Evolutionary conservation across 2,797 vertebrate species (phyloP).

Genomic region (Pipistrellus pipistrellus): DNA sequence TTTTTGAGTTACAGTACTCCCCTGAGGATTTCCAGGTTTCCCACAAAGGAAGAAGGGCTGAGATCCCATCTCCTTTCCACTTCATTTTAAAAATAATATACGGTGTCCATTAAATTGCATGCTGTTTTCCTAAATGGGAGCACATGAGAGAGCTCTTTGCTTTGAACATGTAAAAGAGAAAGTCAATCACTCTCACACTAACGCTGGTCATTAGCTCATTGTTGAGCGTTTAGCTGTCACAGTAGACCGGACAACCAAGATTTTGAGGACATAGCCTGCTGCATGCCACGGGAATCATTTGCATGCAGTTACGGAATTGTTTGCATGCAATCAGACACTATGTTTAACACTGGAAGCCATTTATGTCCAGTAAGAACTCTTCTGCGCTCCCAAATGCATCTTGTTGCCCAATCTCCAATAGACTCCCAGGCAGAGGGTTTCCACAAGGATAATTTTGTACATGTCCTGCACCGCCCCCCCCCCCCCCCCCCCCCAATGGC

Average conservation of each 20-base stretch:
- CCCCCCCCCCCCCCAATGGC: too few species aligned
- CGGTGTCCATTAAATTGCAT: background rate
- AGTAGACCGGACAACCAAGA: background rate
- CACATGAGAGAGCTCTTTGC: background rate
- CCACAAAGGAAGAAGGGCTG: background rate
- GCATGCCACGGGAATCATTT: background rate
- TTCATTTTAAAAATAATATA: slow-evolving; percentile 16
- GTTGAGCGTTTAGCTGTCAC: background rate
- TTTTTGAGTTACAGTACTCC: background rate
- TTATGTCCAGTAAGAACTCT: background rate
- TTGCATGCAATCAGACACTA: background rate
- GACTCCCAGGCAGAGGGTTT: background rate
- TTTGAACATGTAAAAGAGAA: background rate
- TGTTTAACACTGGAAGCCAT: background rate
- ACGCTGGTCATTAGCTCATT: background rate
- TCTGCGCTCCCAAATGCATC: background rate
- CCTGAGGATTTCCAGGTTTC: background rate
- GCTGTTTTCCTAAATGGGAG: background rate
- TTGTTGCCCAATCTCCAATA: background rate
- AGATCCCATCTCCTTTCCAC: background rate
- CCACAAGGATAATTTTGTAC: background rate
- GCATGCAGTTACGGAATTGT: background rate
- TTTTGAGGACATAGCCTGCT: background rate
- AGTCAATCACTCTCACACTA: background rate
- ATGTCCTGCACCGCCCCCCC: background rate